A percentile compares a stretch with the other conserved stretches of the same genome.
These are phyloP conservation scores for Ascidia mentula DNA, from an alignment of 23 tunicate genomes.

Conservation along the genomic window DNA sequence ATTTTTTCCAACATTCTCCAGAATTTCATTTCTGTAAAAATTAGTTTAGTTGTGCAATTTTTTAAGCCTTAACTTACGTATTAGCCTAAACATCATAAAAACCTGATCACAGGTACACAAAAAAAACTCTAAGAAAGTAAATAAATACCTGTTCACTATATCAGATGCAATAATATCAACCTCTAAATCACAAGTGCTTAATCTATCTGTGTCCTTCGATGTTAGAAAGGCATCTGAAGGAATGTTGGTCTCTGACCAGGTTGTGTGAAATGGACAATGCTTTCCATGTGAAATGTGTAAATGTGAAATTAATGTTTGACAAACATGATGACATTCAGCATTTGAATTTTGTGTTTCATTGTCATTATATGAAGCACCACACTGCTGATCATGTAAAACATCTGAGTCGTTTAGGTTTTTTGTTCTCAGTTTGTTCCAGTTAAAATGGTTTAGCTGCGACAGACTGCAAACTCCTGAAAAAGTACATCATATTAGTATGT, in stretches of 20 bases:
- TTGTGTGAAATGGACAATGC: constrained; percentile 46
- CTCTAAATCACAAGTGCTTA: constrained; percentile 75
- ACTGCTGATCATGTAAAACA: not conserved
- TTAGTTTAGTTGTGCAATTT: too few relatives aligned
- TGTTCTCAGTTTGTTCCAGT: constrained; percentile 6
- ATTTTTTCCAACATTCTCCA: constrained; percentile 29
- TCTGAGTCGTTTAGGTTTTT: not conserved
- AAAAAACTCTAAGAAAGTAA: too few relatives aligned
- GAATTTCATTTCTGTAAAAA: constrained; percentile 45
- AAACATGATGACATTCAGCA: constrained; percentile 9
- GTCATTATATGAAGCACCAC: not conserved
- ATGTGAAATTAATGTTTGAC: not conserved
- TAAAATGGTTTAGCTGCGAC: not conserved
- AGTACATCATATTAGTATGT: not conserved
- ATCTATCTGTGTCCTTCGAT: constrained; percentile 33
- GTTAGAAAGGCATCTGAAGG: constrained; percentile 44
- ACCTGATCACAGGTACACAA: too few relatives aligned
- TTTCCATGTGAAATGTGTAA: not conserved
- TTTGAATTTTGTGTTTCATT: not conserved
- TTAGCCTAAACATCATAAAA: too few relatives aligned
- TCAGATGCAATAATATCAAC: constrained; percentile 88
- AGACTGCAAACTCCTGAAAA: not conserved
- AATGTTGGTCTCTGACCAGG: constrained; percentile 33
- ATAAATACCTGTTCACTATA: constrained; percentile 64
- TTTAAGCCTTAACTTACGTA: too few relatives aligned